These are phyloP conservation scores for Rattus norvegicus DNA, from an alignment of 2,113 vertebrate species.

Conservation along the genomic window GRCr8 NC_086032.1:63994001-63994500, in stretches of 20 bases:
- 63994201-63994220: not conserved
- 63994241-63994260: not conserved
- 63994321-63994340: slow-evolving; percentile 40
- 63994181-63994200: not conserved
- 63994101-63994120: not conserved
- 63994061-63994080: not conserved
- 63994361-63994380: not conserved
- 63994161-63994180: not conserved
- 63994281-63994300: not conserved
- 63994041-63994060: not conserved
- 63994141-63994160: not conserved
- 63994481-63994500: not conserved
- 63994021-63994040: too few species aligned
- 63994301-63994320: slow-evolving; percentile 10
- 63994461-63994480: not conserved
- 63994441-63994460: not conserved
- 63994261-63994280: not conserved
- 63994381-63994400: slow-evolving; percentile 28
- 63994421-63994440: not conserved
- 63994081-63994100: too few species aligned
- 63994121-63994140: not conserved
- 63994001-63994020: not conserved
- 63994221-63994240: not conserved
- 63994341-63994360: slow-evolving; percentile 48
- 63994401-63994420: slow-evolving; percentile 17